These are phyloP conservation scores for Anomalospiza imberbis DNA, from an alignment of 2,797 vertebrate genomes.

Conservation along the genomic window DNA sequence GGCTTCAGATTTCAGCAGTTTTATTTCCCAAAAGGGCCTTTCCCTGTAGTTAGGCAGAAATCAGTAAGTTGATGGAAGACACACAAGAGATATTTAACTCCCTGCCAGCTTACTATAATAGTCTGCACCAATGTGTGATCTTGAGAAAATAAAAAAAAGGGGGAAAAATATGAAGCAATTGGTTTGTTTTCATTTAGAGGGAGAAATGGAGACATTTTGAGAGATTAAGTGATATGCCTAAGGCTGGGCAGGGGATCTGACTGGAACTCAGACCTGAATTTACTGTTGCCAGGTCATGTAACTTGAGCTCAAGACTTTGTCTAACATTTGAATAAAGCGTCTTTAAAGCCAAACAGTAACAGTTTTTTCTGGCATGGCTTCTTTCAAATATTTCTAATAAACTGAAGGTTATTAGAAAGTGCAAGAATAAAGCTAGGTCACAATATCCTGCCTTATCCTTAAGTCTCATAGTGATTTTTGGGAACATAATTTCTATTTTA, in stretches of 20 bases:
- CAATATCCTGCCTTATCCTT: neutral
- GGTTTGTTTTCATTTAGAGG: neutral
- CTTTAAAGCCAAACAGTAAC: neutral
- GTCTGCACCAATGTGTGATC: neutral
- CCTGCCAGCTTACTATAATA: neutral
- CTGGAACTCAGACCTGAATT: neutral
- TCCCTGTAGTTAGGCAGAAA: neutral
- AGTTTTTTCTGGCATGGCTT: constrained; percentile 7
- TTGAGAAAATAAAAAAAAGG: neutral
- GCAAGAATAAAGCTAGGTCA: constrained; percentile 5
- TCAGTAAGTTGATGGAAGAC: neutral
- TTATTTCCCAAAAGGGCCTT: neutral
- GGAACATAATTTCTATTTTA: constrained; percentile 56
- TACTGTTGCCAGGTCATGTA: neutral
- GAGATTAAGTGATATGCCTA: constrained; percentile 3
- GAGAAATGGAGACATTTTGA: neutral
- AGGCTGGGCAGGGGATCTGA: neutral
- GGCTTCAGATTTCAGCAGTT: neutral
- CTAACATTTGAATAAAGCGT: neutral
- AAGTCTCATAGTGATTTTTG: constrained; percentile 36
- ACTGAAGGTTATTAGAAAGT: neutral
- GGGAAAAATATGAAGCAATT: neutral
- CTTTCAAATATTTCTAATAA: neutral
- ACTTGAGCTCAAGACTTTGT: neutral
- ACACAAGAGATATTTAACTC: neutral